Conservation (phyloP, 2,113 vertebrate genomes). For the Embiotoca jacksoni region DNA sequence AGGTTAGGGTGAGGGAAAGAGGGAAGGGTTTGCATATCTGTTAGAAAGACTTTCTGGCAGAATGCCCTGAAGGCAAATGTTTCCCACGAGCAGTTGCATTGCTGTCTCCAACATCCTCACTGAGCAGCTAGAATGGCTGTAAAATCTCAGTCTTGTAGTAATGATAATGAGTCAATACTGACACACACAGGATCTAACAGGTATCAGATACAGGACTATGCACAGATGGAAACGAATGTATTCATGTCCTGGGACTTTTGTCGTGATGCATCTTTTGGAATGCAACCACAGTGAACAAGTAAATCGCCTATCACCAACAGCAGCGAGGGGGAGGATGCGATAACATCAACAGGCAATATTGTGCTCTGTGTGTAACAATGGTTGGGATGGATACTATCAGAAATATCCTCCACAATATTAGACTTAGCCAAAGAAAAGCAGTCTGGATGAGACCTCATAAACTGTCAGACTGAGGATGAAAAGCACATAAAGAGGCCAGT, state of each 20-base stretch:
- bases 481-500: conserved; percentile 32
- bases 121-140: background rate
- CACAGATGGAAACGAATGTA: background rate
- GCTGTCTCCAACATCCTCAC: background rate
- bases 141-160: background rate
- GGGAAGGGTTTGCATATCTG: too few species aligned
- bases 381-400: conserved; percentile 20
- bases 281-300: conserved; percentile 3
- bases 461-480: conserved; percentile 24
- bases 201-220: background rate
- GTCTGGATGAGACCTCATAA: conserved; percentile 11
- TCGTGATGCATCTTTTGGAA: background rate
- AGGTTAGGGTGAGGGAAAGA: too few species aligned
- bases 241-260: background rate
- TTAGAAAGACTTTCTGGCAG: too few species aligned
- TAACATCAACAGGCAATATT: conserved; percentile 38
- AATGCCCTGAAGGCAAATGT: too few species aligned
- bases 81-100: too few species aligned
- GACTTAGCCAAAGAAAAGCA: conserved; percentile 29
- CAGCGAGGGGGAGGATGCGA: conserved; percentile 51
- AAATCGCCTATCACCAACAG: conserved; percentile 28
- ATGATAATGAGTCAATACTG: background rate
- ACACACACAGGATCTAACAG: background rate
- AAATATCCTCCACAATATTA: conserved; percentile 43
- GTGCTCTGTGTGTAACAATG: conserved; percentile 40